Evolutionary conservation across 2,113 vertebrate genomes (phyloP).

Genomic region (Bettongia penicillata): DNA sequence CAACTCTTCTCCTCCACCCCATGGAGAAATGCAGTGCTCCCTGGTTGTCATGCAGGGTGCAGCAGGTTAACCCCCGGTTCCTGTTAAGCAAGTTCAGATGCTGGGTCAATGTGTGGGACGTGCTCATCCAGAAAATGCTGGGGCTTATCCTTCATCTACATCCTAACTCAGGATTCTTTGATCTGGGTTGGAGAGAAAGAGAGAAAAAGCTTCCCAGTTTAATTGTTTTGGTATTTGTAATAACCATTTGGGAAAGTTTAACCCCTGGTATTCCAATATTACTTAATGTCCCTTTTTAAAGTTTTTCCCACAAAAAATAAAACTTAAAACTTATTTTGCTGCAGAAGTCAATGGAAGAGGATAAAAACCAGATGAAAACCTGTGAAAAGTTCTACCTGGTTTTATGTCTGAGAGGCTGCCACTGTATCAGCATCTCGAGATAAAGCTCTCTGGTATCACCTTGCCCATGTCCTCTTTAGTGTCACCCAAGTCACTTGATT

Average conservation of each 20-base stretch:
- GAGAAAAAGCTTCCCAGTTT: constrained; percentile 82
- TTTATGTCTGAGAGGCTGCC: constrained; percentile 46
- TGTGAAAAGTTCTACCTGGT: constrained; percentile 56
- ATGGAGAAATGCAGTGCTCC: constrained; percentile 81
- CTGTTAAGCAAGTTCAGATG: constrained; percentile 81
- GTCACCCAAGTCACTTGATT: constrained; percentile 45
- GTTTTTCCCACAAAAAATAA: constrained; percentile 68
- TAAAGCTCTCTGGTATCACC: constrained; percentile 50
- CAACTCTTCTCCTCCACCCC: constrained; percentile 81
- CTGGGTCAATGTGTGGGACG: constrained; percentile 80
- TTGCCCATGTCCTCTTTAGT: constrained; percentile 48
- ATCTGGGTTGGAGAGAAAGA: constrained; percentile 82
- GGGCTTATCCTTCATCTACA: constrained; percentile 81
- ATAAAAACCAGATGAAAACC: constrained; percentile 56
- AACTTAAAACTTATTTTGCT: constrained; percentile 62
- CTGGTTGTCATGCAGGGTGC: constrained; percentile 80
- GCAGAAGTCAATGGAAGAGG: constrained; percentile 58
- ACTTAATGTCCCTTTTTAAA: constrained; percentile 62
- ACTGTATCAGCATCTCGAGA: constrained; percentile 62
- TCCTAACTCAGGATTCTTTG: constrained; percentile 80
- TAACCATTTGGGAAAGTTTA: constrained; percentile 73
- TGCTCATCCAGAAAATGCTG: constrained; percentile 78
- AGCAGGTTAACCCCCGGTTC: constrained; percentile 80
- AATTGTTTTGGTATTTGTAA: constrained; percentile 76
- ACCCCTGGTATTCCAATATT: constrained; percentile 63